phyloP scores from a whole-genome alignment of 2,113 vertebrate species.

The Andinoacara biseriatus region DNA sequence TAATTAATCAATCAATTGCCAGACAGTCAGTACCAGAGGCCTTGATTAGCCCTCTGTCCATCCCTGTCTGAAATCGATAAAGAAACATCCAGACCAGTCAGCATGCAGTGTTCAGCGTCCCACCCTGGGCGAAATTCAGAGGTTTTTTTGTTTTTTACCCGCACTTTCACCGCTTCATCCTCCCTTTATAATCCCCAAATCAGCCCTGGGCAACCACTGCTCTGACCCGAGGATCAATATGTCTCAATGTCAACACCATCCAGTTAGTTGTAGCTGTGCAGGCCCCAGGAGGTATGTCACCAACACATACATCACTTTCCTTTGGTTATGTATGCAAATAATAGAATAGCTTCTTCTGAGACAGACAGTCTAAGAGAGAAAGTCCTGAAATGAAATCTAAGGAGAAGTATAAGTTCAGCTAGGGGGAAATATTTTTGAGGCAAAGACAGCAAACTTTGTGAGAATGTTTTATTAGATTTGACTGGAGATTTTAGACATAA shows the following conservation, averaged over 20 bases:
- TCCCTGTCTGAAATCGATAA: constrained; percentile 67
- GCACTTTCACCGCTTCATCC: constrained; percentile 32
- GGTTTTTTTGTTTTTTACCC: constrained; percentile 41
- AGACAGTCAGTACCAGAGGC: constrained; percentile 71
- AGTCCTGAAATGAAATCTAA: not conserved
- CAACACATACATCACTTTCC: not conserved
- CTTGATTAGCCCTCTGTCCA: constrained; percentile 42
- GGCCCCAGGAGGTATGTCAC: not conserved
- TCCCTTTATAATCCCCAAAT: constrained; percentile 19
- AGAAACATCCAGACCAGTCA: constrained; percentile 69
- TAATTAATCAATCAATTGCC: constrained; percentile 61
- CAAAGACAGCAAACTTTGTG: not conserved
- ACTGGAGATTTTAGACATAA: too few species aligned
- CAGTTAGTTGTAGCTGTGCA: not conserved
- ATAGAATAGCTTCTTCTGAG: not conserved
- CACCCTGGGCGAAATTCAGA: constrained; percentile 48
- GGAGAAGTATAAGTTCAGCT: not conserved
- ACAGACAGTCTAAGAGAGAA: not conserved
- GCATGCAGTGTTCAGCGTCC: constrained; percentile 57
- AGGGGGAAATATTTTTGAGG: not conserved
- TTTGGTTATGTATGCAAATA: not conserved
- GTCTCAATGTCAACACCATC: constrained; percentile 72
- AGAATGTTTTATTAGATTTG: too few species aligned
- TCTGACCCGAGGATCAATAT: constrained; percentile 66
- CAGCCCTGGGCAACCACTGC: constrained; percentile 39